Conservation (phyloP, 1,140 invertebrate genomes). For the Aphelenchoides besseyi region DNA sequence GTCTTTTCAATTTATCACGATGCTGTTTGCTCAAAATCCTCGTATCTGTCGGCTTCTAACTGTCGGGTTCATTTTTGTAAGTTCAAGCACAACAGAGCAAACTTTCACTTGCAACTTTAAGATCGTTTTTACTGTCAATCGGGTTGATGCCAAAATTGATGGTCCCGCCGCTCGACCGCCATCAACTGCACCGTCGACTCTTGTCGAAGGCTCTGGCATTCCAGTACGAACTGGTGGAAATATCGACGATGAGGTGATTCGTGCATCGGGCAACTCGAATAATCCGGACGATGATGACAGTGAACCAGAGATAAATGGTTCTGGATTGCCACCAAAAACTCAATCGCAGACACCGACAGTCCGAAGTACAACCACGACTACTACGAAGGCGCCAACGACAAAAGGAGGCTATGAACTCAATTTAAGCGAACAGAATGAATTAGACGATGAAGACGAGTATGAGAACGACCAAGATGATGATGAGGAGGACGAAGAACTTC, state of each 20-base stretch:
- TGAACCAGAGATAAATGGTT: constrained; percentile 23
- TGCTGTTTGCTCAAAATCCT: background rate
- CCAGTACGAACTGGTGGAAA: background rate
- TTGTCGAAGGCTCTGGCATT: background rate
- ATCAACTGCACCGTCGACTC: background rate
- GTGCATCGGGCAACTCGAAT: constrained; percentile 16
- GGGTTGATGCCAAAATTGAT: background rate
- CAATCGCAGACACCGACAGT: background rate
- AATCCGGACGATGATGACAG: constrained; percentile 36
- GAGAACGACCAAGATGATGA: constrained; percentile 30
- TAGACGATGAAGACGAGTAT: constrained; percentile 18
- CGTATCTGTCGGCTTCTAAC: no score
- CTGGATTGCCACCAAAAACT: constrained; percentile 28
- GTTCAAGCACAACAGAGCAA: no score
- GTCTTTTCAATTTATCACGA: background rate
- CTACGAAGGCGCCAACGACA: constrained; percentile 18
- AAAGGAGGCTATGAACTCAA: constrained; percentile 25
- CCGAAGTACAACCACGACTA: constrained; percentile 3
- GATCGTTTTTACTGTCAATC: no score
- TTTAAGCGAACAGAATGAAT: background rate
- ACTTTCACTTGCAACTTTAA: no score
- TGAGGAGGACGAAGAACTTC: constrained; percentile 30
- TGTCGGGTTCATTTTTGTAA: no score
- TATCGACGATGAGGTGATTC: background rate
- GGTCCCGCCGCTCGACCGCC: background rate